A percentile compares a stretch with the other conserved stretches of the same genome.
These are phyloP conservation scores for Orthosia gracilis DNA, from an alignment of 2,888 invertebrate species.

Conservation along the genomic window DNA sequence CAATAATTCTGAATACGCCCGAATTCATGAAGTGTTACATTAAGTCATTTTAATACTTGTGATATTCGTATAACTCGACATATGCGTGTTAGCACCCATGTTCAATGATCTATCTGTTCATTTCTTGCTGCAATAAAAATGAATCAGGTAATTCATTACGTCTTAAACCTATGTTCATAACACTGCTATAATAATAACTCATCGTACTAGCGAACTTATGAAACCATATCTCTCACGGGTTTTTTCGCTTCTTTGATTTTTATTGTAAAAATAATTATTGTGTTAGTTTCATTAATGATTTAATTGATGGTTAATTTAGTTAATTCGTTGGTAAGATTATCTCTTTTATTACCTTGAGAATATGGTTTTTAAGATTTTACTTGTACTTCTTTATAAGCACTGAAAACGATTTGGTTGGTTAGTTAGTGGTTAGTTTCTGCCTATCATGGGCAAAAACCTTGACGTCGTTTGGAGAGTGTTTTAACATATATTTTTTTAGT, in stretches of 20 bases:
- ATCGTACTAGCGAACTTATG: conserved; percentile 8
- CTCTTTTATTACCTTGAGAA: neutral
- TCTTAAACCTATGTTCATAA: conserved; percentile 2
- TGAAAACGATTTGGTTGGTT: no score
- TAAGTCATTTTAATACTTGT: no score
- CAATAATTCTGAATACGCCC: no score
- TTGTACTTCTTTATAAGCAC: neutral
- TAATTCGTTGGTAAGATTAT: neutral
- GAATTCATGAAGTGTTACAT: no score
- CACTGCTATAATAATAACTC: neutral
- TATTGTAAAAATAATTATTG: neutral
- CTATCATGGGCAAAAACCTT: no score
- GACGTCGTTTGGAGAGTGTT: no score
- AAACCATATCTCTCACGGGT: conserved; percentile 13
- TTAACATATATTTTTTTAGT: no score
- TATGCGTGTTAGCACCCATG: neutral
- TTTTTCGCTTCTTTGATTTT: conserved; percentile 25
- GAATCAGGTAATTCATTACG: neutral
- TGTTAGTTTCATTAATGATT: conserved; percentile 5
- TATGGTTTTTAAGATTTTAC: neutral
- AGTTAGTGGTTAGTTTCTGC: no score
- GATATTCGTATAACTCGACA: no score
- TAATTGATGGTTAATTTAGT: neutral
- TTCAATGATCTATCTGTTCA: neutral
- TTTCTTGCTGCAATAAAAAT: conserved; percentile 1